These are phyloP conservation scores for Hirtodrosophila confusa DNA, from an alignment of 2,888 invertebrate genomes.

Conservation along the genomic window DNA sequence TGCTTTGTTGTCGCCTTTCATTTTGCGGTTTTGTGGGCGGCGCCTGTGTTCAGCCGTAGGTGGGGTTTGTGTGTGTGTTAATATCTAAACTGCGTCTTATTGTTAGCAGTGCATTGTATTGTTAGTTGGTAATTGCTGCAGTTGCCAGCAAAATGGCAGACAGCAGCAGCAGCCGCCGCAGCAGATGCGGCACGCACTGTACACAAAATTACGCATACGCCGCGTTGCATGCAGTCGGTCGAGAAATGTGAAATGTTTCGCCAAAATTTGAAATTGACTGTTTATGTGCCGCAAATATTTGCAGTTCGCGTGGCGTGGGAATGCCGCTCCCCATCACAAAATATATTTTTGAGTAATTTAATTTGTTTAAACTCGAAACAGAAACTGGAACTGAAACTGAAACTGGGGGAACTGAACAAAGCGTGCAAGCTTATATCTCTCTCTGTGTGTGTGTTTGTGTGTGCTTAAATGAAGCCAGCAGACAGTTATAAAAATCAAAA, in stretches of 20 bases:
- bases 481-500: constrained; percentile 51
- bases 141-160: constrained; percentile 41
- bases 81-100: constrained; percentile 40
- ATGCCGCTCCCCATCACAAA: constrained; percentile 60
- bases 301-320: constrained; percentile 61
- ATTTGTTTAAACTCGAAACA: constrained; percentile 59
- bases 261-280: constrained; percentile 13
- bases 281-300: constrained; percentile 62
- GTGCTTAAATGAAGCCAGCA: constrained; percentile 62
- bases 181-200: constrained; percentile 26
- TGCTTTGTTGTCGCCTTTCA: constrained; percentile 42
- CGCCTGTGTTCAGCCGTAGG: constrained; percentile 41
- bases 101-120: background rate
- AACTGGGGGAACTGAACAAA: constrained; percentile 34
- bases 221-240: constrained; percentile 10
- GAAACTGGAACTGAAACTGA: background rate
- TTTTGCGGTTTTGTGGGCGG: constrained; percentile 70
- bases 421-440: background rate
- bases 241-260: constrained; percentile 9
- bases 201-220: constrained; percentile 53
- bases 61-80: constrained; percentile 35
- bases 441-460: constrained; percentile 5
- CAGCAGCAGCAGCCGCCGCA: background rate
- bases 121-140: constrained; percentile 8
- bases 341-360: constrained; percentile 54